A percentile compares a stretch with the other conserved stretches of the same genome.
Conservation (phyloP, 2,888 invertebrate species). For the Brachynemurus nebulosus region DNA sequence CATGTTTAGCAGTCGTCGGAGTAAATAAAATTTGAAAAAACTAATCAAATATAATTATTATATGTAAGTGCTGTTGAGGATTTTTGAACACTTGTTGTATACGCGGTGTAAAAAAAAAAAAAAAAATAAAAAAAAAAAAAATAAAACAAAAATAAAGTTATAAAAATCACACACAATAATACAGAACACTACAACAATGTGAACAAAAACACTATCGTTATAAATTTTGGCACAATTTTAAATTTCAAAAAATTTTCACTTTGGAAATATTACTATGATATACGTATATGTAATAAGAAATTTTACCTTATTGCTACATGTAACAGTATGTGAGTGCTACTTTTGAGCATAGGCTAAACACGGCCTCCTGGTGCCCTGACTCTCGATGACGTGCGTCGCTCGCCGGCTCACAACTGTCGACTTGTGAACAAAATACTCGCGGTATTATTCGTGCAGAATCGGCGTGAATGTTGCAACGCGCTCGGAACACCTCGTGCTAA, state of each 20-base stretch:
- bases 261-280: not conserved
- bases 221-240: not conserved
- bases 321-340: conserved; percentile 4
- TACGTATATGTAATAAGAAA: not conserved
- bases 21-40: too few relatives aligned
- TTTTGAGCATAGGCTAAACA: conserved; percentile 6
- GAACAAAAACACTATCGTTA: too few relatives aligned
- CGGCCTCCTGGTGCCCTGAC: conserved; percentile 5
- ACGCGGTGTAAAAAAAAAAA: too few relatives aligned
- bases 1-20: not conserved
- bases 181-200: too few relatives aligned
- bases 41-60: too few relatives aligned
- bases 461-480: conserved; percentile 5
- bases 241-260: not conserved
- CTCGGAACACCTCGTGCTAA: not conserved
- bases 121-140: too few relatives aligned
- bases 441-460: conserved; percentile 8
- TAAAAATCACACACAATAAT: too few relatives aligned
- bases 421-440: conserved; percentile 8
- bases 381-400: conserved; percentile 5
- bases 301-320: conserved; percentile 7
- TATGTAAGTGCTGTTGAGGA: too few relatives aligned
- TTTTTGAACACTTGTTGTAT: too few relatives aligned
- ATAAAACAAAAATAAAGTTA: too few relatives aligned
- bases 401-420: conserved; percentile 4